Conservation (phyloP, 2,113 vertebrate species). For the Seriola rivoliana region DNA sequence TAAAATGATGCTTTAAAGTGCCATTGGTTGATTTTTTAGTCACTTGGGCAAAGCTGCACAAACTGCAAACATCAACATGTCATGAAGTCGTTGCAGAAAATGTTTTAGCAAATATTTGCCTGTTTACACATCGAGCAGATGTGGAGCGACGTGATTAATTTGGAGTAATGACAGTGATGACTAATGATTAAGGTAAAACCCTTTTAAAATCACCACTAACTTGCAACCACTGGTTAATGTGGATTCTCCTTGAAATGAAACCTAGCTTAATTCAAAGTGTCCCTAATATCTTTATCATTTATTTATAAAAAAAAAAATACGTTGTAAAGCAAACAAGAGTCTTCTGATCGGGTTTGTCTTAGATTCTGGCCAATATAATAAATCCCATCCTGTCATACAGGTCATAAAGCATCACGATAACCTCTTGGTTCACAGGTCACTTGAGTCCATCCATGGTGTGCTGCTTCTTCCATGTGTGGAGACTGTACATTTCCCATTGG, state of each 20-base stretch:
- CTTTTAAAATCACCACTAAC: neutral
- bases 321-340: neutral
- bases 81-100: neutral
- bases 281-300: too few relatives aligned
- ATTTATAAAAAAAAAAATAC: too few relatives aligned
- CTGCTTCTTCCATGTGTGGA: conserved; percentile 43
- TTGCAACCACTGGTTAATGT: too few relatives aligned
- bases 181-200: neutral
- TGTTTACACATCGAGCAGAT: neutral
- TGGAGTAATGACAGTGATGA: too few relatives aligned
- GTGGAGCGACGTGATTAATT: neutral
- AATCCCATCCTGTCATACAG: conserved; percentile 7
- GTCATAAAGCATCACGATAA: conserved; percentile 18
- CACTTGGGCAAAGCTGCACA: neutral
- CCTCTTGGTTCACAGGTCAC: conserved; percentile 57
- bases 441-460: conserved; percentile 28
- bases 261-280: too few relatives aligned
- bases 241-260: too few relatives aligned
- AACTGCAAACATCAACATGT: neutral
- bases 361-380: neutral
- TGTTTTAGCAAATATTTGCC: neutral
- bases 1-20: neutral
- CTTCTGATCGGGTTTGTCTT: neutral
- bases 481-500: conserved; percentile 67
- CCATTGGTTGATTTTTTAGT: neutral